Evolutionary conservation across 2,888 invertebrate species (phyloP).

Genomic region (Odontomyia ornata): DNA sequence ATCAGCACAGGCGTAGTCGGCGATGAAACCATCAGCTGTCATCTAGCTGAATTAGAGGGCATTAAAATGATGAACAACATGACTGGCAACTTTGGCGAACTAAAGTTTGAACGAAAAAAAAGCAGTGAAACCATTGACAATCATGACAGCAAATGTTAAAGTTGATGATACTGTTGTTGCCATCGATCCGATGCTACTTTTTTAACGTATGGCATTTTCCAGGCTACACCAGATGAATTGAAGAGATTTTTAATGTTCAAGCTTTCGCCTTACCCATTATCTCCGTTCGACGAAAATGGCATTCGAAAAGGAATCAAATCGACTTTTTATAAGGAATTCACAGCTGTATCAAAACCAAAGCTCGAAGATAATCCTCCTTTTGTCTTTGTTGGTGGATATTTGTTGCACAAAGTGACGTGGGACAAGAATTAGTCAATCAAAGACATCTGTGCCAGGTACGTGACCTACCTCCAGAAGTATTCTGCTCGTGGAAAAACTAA

Average conservation of each 20-base stretch:
- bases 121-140: no score
- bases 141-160: constrained; percentile 26
- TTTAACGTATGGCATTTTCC: constrained; percentile 32
- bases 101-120: background rate
- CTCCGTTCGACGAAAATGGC: constrained; percentile 33
- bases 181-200: constrained; percentile 38
- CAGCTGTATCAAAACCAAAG: background rate
- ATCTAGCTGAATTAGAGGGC: constrained; percentile 22
- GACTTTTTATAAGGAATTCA: constrained; percentile 13
- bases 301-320: constrained; percentile 39
- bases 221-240: constrained; percentile 15
- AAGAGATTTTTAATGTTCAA: constrained; percentile 13
- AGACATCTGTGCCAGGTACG: constrained; percentile 1
- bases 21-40: constrained; percentile 46
- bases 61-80: constrained; percentile 6
- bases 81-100: background rate
- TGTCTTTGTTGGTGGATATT: constrained; percentile 21
- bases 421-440: background rate
- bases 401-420: constrained; percentile 26
- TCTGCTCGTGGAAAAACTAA: background rate
- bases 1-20: constrained; percentile 47
- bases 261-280: constrained; percentile 33
- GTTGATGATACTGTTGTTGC: constrained; percentile 33
- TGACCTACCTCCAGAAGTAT: background rate
- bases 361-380: background rate